phyloP scores from a whole-genome alignment of 2,888 invertebrate species.

The Sabellastarte sp. region DNA sequence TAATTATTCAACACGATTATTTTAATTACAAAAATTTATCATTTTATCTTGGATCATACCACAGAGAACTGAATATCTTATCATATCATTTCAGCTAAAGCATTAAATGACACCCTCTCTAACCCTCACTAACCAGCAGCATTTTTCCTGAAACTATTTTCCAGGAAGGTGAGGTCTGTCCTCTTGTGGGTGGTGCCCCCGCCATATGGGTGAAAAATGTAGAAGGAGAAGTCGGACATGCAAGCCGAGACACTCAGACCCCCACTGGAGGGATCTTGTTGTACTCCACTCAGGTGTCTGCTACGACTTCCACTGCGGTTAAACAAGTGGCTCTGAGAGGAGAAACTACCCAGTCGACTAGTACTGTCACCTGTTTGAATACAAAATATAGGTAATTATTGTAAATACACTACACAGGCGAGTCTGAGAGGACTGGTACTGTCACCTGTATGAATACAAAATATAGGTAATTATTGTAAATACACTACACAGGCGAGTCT shows the following conservation, averaged over 20 bases:
- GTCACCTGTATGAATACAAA: too few species aligned
- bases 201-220: constrained; percentile 98
- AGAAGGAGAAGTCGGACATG: constrained; percentile 93
- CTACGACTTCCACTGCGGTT: not conserved
- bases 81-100: too few species aligned
- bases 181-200: constrained; percentile 63
- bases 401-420: not conserved
- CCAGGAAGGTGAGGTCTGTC: constrained; percentile 21
- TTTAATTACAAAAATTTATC: too few species aligned
- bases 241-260: constrained; percentile 93
- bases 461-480: too few species aligned
- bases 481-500: not conserved
- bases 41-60: too few species aligned
- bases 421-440: not conserved
- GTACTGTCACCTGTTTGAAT: not conserved
- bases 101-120: too few species aligned
- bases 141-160: constrained; percentile 25
- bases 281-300: not conserved
- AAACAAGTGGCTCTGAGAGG: not conserved
- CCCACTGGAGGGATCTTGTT: constrained; percentile 59
- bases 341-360: not conserved
- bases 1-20: too few species aligned
- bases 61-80: too few species aligned
- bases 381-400: too few species aligned
- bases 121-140: too few species aligned